Evolutionary conservation across 2,888 invertebrate genomes (phyloP).

Genomic region (Merodon equestris): DNA sequence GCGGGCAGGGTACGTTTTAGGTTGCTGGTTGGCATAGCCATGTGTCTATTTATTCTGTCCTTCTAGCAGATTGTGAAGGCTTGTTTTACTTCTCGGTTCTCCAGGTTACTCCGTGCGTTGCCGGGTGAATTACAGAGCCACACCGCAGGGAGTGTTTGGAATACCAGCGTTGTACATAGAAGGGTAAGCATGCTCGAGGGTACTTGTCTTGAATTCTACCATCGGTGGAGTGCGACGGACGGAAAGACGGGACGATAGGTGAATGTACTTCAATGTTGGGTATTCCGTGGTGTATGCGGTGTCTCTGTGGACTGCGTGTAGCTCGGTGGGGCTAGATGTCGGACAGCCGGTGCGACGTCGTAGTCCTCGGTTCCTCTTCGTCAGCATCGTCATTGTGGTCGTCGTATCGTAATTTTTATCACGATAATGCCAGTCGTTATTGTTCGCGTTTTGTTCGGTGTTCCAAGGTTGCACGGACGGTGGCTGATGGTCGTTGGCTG

Average conservation of each 20-base stretch:
- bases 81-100: conserved; percentile 61
- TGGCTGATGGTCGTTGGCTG: conserved; percentile 2
- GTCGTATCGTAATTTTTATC: not conserved
- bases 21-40: conserved; percentile 4
- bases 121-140: no score
- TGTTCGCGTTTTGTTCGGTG: no score
- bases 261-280: conserved; percentile 34
- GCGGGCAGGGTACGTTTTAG: no score
- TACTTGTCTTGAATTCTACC: conserved; percentile 41
- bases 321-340: conserved; percentile 23
- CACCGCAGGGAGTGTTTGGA: no score
- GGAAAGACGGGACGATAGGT: conserved; percentile 53
- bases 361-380: conserved; percentile 5
- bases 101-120: conserved; percentile 6
- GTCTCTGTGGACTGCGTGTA: conserved; percentile 3
- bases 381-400: conserved; percentile 10
- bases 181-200: conserved; percentile 13
- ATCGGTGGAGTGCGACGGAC: no score
- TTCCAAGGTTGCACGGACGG: conserved; percentile 5
- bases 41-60: conserved; percentile 34
- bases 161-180: no score
- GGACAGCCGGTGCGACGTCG: conserved; percentile 11
- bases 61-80: conserved; percentile 48
- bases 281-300: no score
- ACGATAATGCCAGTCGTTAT: no score